Conservation (phyloP, 2,797 vertebrate species). For the Parotocinclus haroldoi region DNA sequence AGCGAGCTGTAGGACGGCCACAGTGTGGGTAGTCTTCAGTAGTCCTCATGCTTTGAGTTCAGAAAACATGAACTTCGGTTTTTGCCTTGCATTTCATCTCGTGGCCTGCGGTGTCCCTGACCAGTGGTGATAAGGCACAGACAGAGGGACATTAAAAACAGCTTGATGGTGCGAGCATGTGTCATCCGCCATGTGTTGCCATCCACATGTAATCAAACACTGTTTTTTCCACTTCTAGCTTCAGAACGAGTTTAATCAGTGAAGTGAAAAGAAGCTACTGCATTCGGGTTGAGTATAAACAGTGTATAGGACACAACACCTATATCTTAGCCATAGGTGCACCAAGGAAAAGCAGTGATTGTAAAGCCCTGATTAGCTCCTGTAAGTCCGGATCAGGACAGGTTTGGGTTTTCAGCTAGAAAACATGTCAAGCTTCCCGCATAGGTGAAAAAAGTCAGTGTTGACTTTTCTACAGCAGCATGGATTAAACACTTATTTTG, state of each 20-base stretch:
- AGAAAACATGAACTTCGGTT: conserved; percentile 22
- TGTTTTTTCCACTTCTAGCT: not conserved
- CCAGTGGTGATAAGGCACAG: conserved; percentile 27
- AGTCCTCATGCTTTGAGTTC: not conserved
- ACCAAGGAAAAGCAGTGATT: conserved; percentile 14
- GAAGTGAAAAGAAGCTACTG: not conserved
- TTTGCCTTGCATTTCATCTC: conserved; percentile 30
- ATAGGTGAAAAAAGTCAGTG: too few species aligned
- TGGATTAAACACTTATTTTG: too few species aligned
- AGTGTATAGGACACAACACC: not conserved
- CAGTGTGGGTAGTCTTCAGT: conserved; percentile 43
- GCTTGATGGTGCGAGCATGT: conserved; percentile 11
- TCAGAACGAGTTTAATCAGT: conserved; percentile 7
- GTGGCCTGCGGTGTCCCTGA: conserved; percentile 26
- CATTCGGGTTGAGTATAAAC: too few species aligned
- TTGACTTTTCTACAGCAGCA: too few species aligned
- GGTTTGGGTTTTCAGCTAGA: not conserved
- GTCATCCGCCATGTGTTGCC: conserved; percentile 6
- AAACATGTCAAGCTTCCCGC: too few species aligned
- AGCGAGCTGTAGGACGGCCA: conserved; percentile 43
- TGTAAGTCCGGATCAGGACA: conserved; percentile 7
- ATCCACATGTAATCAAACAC: conserved; percentile 5
- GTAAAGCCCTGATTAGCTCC: conserved; percentile 28
- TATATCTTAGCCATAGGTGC: conserved; percentile 3
- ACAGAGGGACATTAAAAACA: conserved; percentile 29